phyloP scores from a whole-genome alignment of 2,113 vertebrate species.

The Cranoglanis bouderius region DNA sequence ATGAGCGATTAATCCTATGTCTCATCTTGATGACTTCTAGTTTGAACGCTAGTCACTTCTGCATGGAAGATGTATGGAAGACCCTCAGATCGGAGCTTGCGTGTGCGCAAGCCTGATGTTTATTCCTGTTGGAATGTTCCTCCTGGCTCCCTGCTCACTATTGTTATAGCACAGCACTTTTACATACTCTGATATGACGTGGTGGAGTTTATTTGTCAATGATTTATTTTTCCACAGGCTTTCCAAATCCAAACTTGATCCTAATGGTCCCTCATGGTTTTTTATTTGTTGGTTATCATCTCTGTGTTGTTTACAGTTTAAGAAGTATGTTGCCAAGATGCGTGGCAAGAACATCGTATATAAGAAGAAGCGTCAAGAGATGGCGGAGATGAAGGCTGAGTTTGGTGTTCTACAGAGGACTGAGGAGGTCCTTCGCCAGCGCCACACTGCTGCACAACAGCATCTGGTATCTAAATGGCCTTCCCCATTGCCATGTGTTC shows the following conservation, averaged over 20 bases:
- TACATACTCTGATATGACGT: neutral
- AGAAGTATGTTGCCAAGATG: constrained; percentile 87
- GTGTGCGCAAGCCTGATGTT: neutral
- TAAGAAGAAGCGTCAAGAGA: constrained; percentile 88
- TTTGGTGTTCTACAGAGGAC: constrained; percentile 91
- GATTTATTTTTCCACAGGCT: neutral
- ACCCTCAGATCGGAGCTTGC: neutral
- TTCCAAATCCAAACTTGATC: neutral
- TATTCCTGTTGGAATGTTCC: constrained; percentile 17
- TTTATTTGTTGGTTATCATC: neutral
- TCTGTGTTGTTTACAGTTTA: constrained; percentile 75
- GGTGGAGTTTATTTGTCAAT: neutral
- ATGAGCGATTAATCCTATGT: neutral
- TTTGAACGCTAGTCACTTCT: constrained; percentile 20
- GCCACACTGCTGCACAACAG: constrained; percentile 80
- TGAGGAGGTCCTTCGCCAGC: constrained; percentile 86
- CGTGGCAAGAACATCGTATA: constrained; percentile 85
- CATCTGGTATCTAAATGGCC: constrained; percentile 81
- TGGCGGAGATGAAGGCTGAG: constrained; percentile 85
- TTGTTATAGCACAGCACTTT: constrained; percentile 10
- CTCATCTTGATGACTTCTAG: neutral
- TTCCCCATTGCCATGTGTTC: neutral
- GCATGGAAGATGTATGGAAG: neutral
- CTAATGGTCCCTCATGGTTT: neutral
- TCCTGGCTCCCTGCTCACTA: neutral